Conservation (phyloP, 2,113 vertebrate species). For the Gnathonemus longibarbis region DNA sequence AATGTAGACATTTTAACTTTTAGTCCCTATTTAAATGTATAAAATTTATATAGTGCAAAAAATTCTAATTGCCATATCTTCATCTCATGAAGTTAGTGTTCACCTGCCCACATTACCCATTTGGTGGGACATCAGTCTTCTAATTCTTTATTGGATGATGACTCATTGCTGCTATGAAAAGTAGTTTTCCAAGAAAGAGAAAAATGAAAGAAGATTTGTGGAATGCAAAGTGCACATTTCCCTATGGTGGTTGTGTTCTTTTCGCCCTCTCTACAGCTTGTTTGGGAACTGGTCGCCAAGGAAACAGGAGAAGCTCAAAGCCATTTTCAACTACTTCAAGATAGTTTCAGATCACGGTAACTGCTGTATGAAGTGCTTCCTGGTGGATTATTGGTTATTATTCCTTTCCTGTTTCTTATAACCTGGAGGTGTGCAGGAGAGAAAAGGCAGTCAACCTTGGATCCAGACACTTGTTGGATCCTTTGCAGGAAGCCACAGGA, state of each 20-base stretch:
- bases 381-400: not conserved
- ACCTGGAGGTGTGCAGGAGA: not conserved
- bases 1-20: not conserved
- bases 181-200: not conserved
- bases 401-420: not conserved
- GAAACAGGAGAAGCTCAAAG: slow-evolving; percentile 52
- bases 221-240: not conserved
- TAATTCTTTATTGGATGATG: not conserved
- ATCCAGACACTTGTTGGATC: not conserved
- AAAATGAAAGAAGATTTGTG: not conserved
- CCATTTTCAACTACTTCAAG: slow-evolving; percentile 58
- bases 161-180: not conserved
- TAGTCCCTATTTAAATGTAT: not conserved
- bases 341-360: slow-evolving; percentile 39
- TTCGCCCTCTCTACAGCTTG: slow-evolving; percentile 37
- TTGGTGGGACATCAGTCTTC: not conserved
- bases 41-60: not conserved
- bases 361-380: not conserved
- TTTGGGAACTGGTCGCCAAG: slow-evolving; percentile 22
- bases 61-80: not conserved
- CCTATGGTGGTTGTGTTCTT: not conserved
- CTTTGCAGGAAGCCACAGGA: not conserved
- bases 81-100: not conserved
- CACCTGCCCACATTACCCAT: not conserved
- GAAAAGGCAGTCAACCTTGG: not conserved